phyloP scores from a whole-genome alignment of 2,797 vertebrate genomes.

The Tadarida brasiliensis region DNA sequence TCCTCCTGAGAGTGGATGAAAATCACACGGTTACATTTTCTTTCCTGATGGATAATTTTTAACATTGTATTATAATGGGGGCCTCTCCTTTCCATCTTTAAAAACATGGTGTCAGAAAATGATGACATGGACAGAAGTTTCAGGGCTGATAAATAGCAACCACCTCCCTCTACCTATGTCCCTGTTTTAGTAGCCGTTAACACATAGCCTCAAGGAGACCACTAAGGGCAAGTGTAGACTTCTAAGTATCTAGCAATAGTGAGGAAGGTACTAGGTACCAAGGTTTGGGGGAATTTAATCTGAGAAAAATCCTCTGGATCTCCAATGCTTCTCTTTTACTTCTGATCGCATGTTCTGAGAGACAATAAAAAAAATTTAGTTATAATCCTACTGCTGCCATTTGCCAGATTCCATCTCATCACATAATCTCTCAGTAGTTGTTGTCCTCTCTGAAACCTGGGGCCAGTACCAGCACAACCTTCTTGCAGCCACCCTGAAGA shows the following conservation, averaged over 20 bases:
- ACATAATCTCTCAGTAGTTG: slow-evolving; percentile 55
- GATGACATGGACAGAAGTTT: background rate
- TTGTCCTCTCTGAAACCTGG: slow-evolving; percentile 67
- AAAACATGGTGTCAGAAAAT: background rate
- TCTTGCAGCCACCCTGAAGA: slow-evolving; percentile 70
- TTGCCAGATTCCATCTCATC: slow-evolving; percentile 51
- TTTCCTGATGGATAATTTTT: slow-evolving; percentile 6
- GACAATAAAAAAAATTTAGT: slow-evolving; percentile 29
- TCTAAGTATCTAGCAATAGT: background rate
- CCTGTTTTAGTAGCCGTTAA: background rate
- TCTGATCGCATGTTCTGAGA: slow-evolving; percentile 2
- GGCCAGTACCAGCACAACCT: slow-evolving; percentile 49
- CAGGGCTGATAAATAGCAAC: background rate
- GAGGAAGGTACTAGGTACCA: background rate
- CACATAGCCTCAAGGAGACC: background rate
- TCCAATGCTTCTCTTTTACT: slow-evolving; percentile 51
- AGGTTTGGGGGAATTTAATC: slow-evolving; percentile 7
- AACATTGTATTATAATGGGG: background rate
- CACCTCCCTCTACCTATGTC: background rate
- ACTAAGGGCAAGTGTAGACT: background rate
- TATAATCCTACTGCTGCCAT: slow-evolving; percentile 26
- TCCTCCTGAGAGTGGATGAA: background rate
- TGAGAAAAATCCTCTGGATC: slow-evolving; percentile 20
- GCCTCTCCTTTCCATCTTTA: slow-evolving; percentile 12
- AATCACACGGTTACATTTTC: slow-evolving; percentile 27